Evolutionary conservation across 2,888 invertebrate genomes (phyloP).

Genomic region (Antheraea yamamai): DNA sequence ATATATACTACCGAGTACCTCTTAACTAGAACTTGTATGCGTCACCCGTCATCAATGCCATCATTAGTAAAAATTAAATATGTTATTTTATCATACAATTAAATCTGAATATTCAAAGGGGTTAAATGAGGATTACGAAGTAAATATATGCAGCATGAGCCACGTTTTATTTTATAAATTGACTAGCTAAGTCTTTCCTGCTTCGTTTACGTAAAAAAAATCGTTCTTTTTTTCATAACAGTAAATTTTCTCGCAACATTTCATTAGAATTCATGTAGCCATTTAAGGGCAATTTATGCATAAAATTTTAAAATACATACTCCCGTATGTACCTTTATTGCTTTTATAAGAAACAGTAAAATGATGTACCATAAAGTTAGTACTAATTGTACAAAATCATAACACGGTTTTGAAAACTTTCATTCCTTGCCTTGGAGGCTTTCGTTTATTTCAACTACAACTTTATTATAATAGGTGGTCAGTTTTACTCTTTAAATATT

Average conservation of each 20-base stretch:
- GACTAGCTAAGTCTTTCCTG: not conserved
- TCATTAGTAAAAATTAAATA: not conserved
- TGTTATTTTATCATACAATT: not conserved
- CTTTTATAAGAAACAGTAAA: too few species aligned
- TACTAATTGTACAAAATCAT: too few species aligned
- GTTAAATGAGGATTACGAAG: not conserved
- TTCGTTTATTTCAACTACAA: too few species aligned
- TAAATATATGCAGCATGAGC: not conserved
- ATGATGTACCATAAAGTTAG: too few species aligned
- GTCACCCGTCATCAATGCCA: not conserved
- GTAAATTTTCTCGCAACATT: not conserved
- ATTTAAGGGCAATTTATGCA: not conserved
- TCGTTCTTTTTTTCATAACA: not conserved
- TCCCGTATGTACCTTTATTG: not conserved
- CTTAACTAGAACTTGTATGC: not conserved
- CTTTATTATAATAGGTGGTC: too few species aligned
- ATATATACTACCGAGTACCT: not conserved
- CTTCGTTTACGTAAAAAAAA: too few species aligned
- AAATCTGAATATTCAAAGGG: not conserved
- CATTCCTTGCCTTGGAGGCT: too few species aligned
- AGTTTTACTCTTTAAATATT: too few species aligned
- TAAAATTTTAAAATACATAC: not conserved
- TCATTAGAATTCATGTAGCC: not conserved
- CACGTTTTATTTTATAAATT: not conserved
- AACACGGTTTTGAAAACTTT: too few species aligned